Evolutionary conservation across 2,113 vertebrate genomes (phyloP).

Genomic region (Eonycteris spelaea): DNA sequence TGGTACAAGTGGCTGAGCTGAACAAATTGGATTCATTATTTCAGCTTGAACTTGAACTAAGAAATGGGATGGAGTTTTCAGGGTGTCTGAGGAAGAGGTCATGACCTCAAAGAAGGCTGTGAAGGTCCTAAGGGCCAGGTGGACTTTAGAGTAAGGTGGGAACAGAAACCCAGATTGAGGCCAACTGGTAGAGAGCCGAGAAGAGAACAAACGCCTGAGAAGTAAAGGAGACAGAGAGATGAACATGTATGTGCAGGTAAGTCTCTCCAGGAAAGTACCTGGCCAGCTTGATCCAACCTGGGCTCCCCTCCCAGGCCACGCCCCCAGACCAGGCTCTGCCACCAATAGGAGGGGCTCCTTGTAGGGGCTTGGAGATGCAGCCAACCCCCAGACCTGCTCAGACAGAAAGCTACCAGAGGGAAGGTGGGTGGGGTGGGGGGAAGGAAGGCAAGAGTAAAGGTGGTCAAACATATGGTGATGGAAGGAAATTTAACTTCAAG

Average conservation of each 20-base stretch:
- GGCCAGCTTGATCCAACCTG: not conserved
- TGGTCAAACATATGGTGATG: no score
- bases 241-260: accelerated
- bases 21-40: not conserved
- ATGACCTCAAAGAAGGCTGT: not conserved
- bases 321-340: no score
- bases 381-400: no score
- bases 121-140: not conserved
- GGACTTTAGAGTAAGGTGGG: not conserved
- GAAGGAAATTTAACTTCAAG: no score
- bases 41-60: not conserved
- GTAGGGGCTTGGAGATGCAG: no score
- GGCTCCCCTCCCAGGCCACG: no score
- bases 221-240: not conserved
- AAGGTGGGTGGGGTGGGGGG: no score
- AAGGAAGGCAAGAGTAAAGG: no score
- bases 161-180: not conserved
- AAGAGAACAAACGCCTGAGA: not conserved
- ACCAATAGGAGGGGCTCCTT: no score
- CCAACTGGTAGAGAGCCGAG: not conserved
- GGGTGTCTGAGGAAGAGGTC: not conserved
- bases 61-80: not conserved
- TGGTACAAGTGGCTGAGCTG: not conserved
- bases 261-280: not conserved
- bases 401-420: no score